phyloP scores from a whole-genome alignment of 2,888 invertebrate species.

The Nephrotoma guestfalica region DNA sequence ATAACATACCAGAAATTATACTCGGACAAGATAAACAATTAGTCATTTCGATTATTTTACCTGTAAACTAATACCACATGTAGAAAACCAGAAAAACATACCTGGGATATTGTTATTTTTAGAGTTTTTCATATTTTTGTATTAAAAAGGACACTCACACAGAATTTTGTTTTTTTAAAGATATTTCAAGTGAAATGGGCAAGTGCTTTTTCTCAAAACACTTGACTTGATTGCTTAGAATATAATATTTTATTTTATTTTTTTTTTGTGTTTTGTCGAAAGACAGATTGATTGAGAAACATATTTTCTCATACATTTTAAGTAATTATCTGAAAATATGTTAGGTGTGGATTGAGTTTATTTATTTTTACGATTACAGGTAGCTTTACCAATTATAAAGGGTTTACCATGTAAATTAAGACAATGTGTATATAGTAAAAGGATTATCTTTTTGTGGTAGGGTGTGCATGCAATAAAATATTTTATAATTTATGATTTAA shows the following conservation, averaged over 20 bases:
- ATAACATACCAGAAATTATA: neutral
- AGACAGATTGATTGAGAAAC: conserved; percentile 1
- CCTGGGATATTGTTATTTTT: neutral
- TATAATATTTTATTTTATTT: neutral
- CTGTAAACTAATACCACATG: neutral
- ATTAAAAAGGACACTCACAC: neutral
- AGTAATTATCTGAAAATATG: neutral
- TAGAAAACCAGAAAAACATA: neutral
- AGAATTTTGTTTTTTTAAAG: neutral
- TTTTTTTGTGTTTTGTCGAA: neutral
- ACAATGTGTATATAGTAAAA: neutral
- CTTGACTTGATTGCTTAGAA: conserved; percentile 7
- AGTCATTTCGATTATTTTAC: neutral
- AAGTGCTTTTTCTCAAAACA: conserved; percentile 11
- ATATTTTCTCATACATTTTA: conserved; percentile 1
- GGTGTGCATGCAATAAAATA: neutral
- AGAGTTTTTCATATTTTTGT: neutral
- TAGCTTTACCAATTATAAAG: neutral
- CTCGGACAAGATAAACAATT: conserved; percentile 1
- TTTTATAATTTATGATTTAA: neutral
- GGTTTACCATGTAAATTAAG: neutral
- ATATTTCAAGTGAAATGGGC: conserved; percentile 1
- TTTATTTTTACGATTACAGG: neutral
- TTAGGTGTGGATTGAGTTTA: neutral
- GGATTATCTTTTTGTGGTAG: neutral